Percentiles rank a stretch among this genome's conserved stretches.
Evolutionary conservation across 1,140 invertebrate genomes (phyloP).

Genomic region (Penaeus indicus): DNA sequence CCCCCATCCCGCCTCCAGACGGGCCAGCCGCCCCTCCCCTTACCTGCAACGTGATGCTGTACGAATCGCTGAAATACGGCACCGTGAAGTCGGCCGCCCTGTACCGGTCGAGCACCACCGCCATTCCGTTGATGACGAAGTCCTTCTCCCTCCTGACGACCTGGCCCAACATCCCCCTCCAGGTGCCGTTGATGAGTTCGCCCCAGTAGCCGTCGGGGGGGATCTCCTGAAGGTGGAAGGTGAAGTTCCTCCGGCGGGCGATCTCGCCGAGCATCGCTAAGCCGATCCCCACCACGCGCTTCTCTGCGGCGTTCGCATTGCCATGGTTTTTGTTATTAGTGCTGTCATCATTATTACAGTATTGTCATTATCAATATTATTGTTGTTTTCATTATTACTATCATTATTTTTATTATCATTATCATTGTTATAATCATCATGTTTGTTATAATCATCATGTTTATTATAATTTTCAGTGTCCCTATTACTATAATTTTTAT

Average conservation of each 20-base stretch:
- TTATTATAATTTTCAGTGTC: no score
- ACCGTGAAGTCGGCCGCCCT: slow-evolving; percentile 38
- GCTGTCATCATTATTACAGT: no score
- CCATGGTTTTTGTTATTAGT: no score
- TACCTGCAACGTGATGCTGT: slow-evolving; percentile 43
- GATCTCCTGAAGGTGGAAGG: slow-evolving; percentile 41
- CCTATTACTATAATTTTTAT: no score
- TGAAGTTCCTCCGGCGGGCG: slow-evolving; percentile 35
- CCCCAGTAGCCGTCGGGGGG: slow-evolving; percentile 48
- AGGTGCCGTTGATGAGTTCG: slow-evolving; percentile 45
- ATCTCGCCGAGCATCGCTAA: slow-evolving; percentile 36
- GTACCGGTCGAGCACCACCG: slow-evolving; percentile 36
- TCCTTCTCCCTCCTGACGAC: slow-evolving; percentile 47
- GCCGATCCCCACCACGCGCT: slow-evolving; percentile 27
- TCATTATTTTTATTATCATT: no score
- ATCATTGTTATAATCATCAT: no score
- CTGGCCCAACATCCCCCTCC: slow-evolving; percentile 46
- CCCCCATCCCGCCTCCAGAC: neutral
- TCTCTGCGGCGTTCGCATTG: neutral
- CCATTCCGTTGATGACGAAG: slow-evolving; percentile 54
- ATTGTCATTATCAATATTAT: no score
- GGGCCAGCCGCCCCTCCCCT: neutral
- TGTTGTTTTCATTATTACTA: no score
- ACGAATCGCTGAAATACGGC: slow-evolving; percentile 49
- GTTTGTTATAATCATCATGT: no score